Percentiles rank a stretch among this genome's conserved stretches.
These are phyloP conservation scores for Poecile atricapillus DNA, from an alignment of 2,113 vertebrate genomes.

Conservation along the genomic window DNA sequence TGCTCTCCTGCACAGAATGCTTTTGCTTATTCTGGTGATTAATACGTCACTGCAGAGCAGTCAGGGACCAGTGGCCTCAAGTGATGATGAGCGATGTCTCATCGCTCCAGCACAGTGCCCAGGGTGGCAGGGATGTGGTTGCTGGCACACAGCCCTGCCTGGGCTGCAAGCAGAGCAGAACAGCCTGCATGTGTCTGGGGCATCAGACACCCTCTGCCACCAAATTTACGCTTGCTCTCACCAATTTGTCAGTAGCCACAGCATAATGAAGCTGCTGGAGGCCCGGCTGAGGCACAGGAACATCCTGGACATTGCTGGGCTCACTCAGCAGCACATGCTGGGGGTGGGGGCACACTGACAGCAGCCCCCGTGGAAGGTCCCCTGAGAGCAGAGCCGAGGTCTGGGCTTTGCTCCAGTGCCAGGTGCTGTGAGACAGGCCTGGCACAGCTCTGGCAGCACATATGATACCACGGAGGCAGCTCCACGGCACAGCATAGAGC, in stretches of 20 bases:
- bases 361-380: not conserved
- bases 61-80: not conserved
- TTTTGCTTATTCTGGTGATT: not conserved
- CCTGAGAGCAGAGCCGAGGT: rapidly evolving
- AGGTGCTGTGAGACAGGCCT: rapidly evolving
- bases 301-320: not conserved
- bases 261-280: not conserved
- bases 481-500: rapidly evolving
- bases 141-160: not conserved
- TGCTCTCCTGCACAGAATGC: not conserved
- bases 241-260: not conserved
- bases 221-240: rapidly evolving
- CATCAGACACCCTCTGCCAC: not conserved
- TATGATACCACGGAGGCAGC: rapidly evolving
- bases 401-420: not conserved
- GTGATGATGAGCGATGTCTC: rapidly evolving
- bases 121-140: rapidly evolving
- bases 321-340: rapidly evolving
- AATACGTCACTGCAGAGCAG: not conserved
- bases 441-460: not conserved
- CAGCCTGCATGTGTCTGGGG: rapidly evolving
- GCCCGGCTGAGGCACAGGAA: not conserved
- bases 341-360: not conserved
- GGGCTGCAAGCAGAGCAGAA: not conserved
- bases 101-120: rapidly evolving